Base-by-base conservation (phyloP, 1,140 invertebrate species). In the Reticulitermes speratus region DNA sequence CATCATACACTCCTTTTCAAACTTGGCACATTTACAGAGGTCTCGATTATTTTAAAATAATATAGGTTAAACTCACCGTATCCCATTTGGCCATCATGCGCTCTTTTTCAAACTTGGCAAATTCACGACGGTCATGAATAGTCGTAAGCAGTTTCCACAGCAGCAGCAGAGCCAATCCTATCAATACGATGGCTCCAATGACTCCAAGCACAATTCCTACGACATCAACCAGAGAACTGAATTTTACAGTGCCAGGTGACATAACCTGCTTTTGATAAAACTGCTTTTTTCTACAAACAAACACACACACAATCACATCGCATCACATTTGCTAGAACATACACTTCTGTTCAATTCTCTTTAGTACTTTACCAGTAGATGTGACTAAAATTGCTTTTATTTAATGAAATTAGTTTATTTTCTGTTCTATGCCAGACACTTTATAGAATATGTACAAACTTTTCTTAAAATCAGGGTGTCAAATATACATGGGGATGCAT, bases 91-190 rank as follows among this genome's bases (percentile, higher is more conserved):
- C 97, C 92, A 96, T 97, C 93, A 97, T 96, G 87, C 97, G 93
- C 91, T 99, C 98, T 90, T 99, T 98, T 90, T 99, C 97, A 91
- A 99, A 99, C 89, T 96, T 96, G 19, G 98, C 98, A 91, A 98
- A 99, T 91, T 99, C 99, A 87, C 97, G 92, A 84, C 97, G 93
- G 91, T 99, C 99, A 89, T 99, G 97, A 87, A 99, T 97, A 38
- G 97, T 97, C 8, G 98, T 99, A 1, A 98, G 93, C 86, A 99
- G 93, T 92, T 99, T 99, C 98, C 99, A 99, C 84, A 99, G 93
- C 86, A 99, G 92, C 23, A 99, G 92, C 48, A 99, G 92, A 32
- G 97, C 95, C 75, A 99, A 90, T 12, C 98, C 98, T 88, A 98
- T 94, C 45, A 96, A 91, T 3, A 96, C 97, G 88, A 99, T 98